A percentile compares a stretch with the other conserved stretches of the same genome.
Evolutionary conservation across 1,140 invertebrate species (phyloP).

Genomic region (Littorina saxatilis): DNA sequence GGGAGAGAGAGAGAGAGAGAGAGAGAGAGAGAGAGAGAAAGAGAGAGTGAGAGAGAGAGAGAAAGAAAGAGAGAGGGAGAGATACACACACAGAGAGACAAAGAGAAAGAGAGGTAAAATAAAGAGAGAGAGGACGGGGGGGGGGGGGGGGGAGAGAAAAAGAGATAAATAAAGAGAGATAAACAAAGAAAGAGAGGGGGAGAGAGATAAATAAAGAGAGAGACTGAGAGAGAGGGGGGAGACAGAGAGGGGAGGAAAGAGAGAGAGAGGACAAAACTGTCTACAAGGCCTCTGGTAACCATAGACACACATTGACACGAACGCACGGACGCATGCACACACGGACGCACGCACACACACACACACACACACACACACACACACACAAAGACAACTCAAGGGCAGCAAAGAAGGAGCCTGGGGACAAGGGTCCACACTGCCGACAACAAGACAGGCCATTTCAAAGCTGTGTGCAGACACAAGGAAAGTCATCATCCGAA

Average conservation of each 20-base stretch:
- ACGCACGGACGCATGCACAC: too few relatives aligned
- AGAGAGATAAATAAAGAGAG: background rate
- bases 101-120: slow-evolving; percentile 1
- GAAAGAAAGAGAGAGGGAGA: background rate
- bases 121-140: background rate
- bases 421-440: too few relatives aligned
- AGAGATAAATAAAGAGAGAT: background rate
- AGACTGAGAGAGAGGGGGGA: background rate
- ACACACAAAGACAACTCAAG: too few relatives aligned
- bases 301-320: too few relatives aligned
- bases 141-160: background rate
- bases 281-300: too few relatives aligned
- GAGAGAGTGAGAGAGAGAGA: background rate
- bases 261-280: background rate
- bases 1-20: background rate
- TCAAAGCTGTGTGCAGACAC: too few relatives aligned
- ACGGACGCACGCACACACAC: too few relatives aligned
- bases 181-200: background rate
- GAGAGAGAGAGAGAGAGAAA: slow-evolving; percentile 5
- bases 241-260: background rate
- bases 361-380: too few relatives aligned
- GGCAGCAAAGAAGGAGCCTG: too few relatives aligned
- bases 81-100: slow-evolving; percentile 5
- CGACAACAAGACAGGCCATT: too few relatives aligned
- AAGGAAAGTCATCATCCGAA: too few relatives aligned